These are phyloP conservation scores for Anseranas semipalmata DNA, from an alignment of 2,113 vertebrate species.

Conservation along the genomic window DNA sequence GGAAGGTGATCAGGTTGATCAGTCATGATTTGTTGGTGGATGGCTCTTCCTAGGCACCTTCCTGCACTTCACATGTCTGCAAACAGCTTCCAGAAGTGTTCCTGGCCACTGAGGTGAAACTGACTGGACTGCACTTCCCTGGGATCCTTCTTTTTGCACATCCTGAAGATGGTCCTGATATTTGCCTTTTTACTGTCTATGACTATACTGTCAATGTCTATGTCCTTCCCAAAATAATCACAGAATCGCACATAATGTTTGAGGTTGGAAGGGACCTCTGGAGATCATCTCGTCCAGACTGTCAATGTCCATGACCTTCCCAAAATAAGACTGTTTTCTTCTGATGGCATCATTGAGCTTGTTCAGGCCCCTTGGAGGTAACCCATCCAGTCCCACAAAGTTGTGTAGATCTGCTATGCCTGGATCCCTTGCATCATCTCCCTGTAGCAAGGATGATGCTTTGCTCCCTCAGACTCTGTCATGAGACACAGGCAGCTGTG, in stretches of 20 bases:
- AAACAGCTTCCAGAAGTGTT: neutral
- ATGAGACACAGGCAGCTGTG: neutral
- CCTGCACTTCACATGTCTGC: neutral
- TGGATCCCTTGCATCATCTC: neutral
- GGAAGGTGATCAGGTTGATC: neutral
- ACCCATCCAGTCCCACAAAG: neutral
- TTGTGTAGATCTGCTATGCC: neutral
- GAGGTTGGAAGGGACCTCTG: too few species aligned
- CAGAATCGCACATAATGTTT: too few species aligned
- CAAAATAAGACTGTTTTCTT: neutral
- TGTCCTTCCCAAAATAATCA: neutral
- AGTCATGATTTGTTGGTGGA: neutral
- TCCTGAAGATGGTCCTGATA: neutral
- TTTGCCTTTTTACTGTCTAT: neutral
- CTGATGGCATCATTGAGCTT: neutral
- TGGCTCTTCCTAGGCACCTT: neutral
- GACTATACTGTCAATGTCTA: neutral
- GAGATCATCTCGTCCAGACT: too few species aligned
- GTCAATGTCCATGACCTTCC: neutral
- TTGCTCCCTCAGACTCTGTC: neutral
- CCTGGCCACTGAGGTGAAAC: neutral
- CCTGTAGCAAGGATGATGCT: neutral
- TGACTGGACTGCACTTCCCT: neutral
- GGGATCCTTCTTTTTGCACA: neutral
- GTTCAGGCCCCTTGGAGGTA: neutral